Evolutionary conservation across 35 echinoderm and acorn worm genomes (phyloP), one percentile per base, ranked within the genome.

Genomic region (Ophiothrix spiculata): DNA sequence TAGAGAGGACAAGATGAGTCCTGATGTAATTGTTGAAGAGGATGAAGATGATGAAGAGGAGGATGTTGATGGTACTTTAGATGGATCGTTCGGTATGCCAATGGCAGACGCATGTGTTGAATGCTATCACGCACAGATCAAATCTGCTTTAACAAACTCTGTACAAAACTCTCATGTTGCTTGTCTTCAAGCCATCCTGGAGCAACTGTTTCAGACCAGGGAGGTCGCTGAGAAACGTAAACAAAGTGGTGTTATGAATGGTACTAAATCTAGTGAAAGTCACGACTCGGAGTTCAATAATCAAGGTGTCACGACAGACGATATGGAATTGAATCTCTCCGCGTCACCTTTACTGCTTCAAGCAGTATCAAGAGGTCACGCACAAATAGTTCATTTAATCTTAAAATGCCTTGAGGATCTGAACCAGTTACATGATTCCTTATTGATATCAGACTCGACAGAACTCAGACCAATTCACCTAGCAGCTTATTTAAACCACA

Each of bases 341-440:
- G 82, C 56, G 36, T 81, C 80, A 54, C 82, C 82, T 29, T 36
- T 60, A 14, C 81, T 84, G 23, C 81, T 84, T 32, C 32, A 84
- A 14, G 81, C 81, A 37, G 81, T 84, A 56, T 35, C 54, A 37
- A 60, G 81, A 37, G 81, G 81, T 11, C 45, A 84, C 29, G 37
- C 54, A 12, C 46, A 37, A 8, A 56, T 84, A 32, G 81, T 84
- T 54, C 81, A 84, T 60, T 36, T 84, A n/a, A 35, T 84, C 54
- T 37, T 84, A 25, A 84, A 60, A 60, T 84, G 54, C 54, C 81
- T 84, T 13, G 14, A 60, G 54, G 81, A 84, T 60, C 63, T 54
- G 1, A 32, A 63, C 21, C 63, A 60, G 45, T 60, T 84, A 32
- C 32, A 84, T 15, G 81, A 84, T 33, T 31, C 54, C 1, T 37